Evolutionary conservation across 2,888 invertebrate genomes (phyloP).

Genomic region (Ochropleura leucogaster): DNA sequence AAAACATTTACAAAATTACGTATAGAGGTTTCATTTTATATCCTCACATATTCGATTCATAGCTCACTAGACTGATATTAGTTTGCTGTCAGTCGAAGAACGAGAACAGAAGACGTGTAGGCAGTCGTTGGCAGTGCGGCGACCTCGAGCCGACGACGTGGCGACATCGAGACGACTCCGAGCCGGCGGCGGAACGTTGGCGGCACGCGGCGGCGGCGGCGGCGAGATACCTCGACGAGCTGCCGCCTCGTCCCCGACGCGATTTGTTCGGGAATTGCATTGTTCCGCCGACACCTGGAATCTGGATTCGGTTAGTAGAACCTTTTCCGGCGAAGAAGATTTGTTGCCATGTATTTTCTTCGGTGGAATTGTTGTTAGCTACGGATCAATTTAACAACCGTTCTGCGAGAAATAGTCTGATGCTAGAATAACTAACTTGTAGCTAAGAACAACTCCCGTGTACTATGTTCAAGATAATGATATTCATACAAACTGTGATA

Average conservation of each 20-base stretch:
- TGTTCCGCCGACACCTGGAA: conserved; percentile 86
- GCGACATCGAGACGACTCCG: conserved; percentile 34
- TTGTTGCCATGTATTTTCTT: conserved; percentile 72
- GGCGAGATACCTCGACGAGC: conserved; percentile 35
- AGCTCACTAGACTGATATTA: conserved; percentile 63
- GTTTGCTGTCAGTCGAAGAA: conserved; percentile 63
- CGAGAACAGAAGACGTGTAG: conserved; percentile 51
- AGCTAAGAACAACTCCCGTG: conserved; percentile 12
- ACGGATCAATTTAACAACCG: conserved; percentile 61
- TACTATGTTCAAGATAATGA: conserved; percentile 59
- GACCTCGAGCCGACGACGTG: conserved; percentile 5
- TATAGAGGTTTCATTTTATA: conserved; percentile 36
- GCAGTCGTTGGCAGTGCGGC: conserved; percentile 17
- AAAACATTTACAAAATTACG: conserved; percentile 18
- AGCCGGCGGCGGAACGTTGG: conserved; percentile 13
- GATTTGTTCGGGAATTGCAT: conserved; percentile 87
- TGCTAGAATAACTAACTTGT: conserved; percentile 44
- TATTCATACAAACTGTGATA: conserved; percentile 23
- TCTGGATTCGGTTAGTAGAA: conserved; percentile 84
- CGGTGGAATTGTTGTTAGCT: conserved; percentile 61
- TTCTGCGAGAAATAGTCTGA: conserved; percentile 39
- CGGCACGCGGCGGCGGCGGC: neutral
- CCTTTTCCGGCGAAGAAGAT: conserved; percentile 74
- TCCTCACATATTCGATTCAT: conserved; percentile 57
- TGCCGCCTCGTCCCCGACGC: conserved; percentile 70